Percentiles rank a stretch among this genome's conserved stretches.
These are phyloP conservation scores for Ormyrus rosae DNA, from an alignment of 2,888 invertebrate genomes.

Conservation along the genomic window DNA sequence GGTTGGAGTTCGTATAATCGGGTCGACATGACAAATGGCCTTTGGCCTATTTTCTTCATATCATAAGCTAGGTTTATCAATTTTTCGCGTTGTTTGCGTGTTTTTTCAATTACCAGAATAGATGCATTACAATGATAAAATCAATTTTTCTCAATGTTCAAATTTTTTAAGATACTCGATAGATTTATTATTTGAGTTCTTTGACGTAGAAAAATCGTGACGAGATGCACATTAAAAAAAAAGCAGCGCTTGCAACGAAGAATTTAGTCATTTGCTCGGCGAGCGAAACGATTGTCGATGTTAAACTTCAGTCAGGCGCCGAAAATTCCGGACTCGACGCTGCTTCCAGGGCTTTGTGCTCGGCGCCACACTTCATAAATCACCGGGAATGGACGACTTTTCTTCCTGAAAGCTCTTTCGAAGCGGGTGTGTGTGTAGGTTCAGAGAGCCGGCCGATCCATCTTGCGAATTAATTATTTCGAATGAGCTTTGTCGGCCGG, in stretches of 20 bases:
- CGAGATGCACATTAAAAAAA: neutral
- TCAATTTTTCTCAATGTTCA: too few relatives aligned
- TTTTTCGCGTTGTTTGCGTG: neutral
- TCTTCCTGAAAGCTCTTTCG: neutral
- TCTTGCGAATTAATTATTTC: constrained; percentile 35
- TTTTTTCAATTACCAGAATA: neutral
- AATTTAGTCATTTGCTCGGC: neutral
- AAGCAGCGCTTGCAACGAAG: constrained; percentile 7
- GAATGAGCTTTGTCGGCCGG: neutral
- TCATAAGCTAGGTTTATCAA: neutral
- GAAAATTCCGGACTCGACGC: neutral
- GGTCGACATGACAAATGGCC: constrained; percentile 17
- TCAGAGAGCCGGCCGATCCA: neutral
- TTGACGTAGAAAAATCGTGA: too few relatives aligned
- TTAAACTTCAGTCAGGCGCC: neutral
- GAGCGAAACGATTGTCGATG: neutral
- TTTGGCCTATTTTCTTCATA: neutral
- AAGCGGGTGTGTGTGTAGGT: too few relatives aligned
- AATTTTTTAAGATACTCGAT: too few relatives aligned
- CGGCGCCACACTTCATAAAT: constrained; percentile 28
- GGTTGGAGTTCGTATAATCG: constrained; percentile 1
- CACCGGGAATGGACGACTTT: constrained; percentile 21
- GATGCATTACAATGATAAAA: neutral
- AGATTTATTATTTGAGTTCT: too few relatives aligned
- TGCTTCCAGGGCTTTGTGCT: constrained; percentile 2